Conservation (phyloP, 2,113 vertebrate species). For the Larimichthys polyactis region DNA sequence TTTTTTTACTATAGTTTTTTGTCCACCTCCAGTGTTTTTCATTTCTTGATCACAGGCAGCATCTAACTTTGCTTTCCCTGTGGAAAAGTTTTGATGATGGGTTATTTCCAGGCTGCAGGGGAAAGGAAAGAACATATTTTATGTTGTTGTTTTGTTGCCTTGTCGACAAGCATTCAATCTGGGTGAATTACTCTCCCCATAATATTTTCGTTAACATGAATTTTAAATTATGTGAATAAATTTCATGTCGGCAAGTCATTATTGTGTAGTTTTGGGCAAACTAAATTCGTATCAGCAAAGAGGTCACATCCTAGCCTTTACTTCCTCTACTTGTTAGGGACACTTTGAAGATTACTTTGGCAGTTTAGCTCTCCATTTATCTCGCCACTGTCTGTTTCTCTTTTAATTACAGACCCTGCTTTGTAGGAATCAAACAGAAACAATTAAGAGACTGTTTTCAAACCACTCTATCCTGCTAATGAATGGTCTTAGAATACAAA, state of each 20-base stretch:
- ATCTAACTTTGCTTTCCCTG: slow-evolving; percentile 9
- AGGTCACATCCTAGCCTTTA: slow-evolving; percentile 5
- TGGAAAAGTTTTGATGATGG: slow-evolving; percentile 28
- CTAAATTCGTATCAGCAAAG: background rate
- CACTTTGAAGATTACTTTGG: slow-evolving; percentile 58
- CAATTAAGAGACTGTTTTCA: slow-evolving; percentile 66
- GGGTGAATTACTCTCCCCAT: slow-evolving; percentile 10
- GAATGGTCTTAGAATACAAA: slow-evolving; percentile 56
- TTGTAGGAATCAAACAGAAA: slow-evolving; percentile 63
- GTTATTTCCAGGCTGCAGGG: slow-evolving; percentile 31
- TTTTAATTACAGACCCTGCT: slow-evolving; percentile 63
- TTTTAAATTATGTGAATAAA: slow-evolving; percentile 22
- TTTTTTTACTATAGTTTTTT: no score
- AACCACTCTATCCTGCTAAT: slow-evolving; percentile 59
- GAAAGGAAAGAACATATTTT: background rate
- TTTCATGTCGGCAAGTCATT: slow-evolving; percentile 13
- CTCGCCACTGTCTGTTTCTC: slow-evolving; percentile 20
- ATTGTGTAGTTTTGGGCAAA: slow-evolving; percentile 22
- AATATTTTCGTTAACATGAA: slow-evolving; percentile 34
- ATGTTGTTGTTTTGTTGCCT: slow-evolving; percentile 26
- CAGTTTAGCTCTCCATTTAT: slow-evolving; percentile 55
- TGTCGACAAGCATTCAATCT: slow-evolving; percentile 2
- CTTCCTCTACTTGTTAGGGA: slow-evolving; percentile 33
- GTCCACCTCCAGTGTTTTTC: slow-evolving; percentile 9
- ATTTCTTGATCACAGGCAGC: slow-evolving; percentile 14